Conservation (phyloP, 2,113 vertebrate species). For the Micromys minutus region DNA sequence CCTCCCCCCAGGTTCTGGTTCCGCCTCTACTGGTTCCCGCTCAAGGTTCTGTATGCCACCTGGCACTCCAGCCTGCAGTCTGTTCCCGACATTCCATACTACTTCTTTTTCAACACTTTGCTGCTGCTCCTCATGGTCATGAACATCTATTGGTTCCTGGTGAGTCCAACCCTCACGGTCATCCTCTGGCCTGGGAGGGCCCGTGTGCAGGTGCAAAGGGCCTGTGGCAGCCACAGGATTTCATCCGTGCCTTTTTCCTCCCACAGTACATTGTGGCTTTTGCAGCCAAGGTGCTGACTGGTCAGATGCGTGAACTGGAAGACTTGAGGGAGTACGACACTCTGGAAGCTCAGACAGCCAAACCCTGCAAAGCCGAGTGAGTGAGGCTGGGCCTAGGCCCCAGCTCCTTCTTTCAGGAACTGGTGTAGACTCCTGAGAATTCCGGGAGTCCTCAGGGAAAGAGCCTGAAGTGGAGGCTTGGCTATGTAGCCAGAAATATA, state of each 20-base stretch:
- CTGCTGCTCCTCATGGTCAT: slow-evolving; percentile 93
- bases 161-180: slow-evolving; percentile 80
- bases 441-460: neutral
- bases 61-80: slow-evolving; percentile 91
- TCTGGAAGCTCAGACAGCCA: slow-evolving; percentile 78
- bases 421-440: accelerated
- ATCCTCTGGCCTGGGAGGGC: accelerated
- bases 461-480: neutral
- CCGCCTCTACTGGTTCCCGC: slow-evolving; percentile 98
- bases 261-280: slow-evolving; percentile 94
- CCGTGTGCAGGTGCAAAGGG: accelerated
- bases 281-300: slow-evolving; percentile 92
- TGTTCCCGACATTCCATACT: slow-evolving; percentile 95
- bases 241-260: neutral
- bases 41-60: slow-evolving; percentile 95
- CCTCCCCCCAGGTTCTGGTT: slow-evolving; percentile 94
- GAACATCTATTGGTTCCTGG: slow-evolving; percentile 99
- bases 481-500: neutral
- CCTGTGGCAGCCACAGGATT: neutral
- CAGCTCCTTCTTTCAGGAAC: neutral
- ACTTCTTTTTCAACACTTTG: slow-evolving; percentile 98
- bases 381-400: slow-evolving; percentile 8
- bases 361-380: slow-evolving; percentile 84
- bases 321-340: slow-evolving; percentile 94
- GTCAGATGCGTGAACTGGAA: slow-evolving; percentile 92